These are phyloP conservation scores for Epirrhoe alternata DNA, from an alignment of 2,888 invertebrate species.

Conservation along the genomic window DNA sequence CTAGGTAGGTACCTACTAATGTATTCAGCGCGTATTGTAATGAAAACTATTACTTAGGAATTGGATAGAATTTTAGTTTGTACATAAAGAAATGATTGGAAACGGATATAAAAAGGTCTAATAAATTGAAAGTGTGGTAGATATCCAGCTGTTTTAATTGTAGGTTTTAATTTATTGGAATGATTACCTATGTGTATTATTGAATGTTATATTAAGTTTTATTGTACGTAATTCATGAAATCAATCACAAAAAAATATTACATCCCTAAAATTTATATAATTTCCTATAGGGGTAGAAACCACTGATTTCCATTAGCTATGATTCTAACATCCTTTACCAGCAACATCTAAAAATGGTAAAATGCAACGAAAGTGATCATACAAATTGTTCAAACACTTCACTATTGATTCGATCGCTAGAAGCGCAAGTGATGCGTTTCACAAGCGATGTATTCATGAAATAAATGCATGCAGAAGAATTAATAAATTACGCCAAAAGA, in stretches of 20 bases:
- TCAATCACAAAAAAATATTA: too few relatives aligned
- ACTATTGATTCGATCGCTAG: slow-evolving; percentile 28
- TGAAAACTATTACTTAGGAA: neutral
- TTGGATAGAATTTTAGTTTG: neutral
- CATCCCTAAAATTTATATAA: too few relatives aligned
- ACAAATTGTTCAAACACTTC: slow-evolving; percentile 7
- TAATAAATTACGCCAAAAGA: slow-evolving; percentile 5
- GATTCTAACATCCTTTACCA: neutral
- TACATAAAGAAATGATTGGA: neutral
- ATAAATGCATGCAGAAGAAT: slow-evolving; percentile 17
- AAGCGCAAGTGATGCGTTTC: slow-evolving; percentile 23
- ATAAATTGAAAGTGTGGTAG: too few relatives aligned
- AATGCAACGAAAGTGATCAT: slow-evolving; percentile 3
- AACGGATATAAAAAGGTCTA: neutral
- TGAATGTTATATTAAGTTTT: too few relatives aligned
- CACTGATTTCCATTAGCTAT: too few relatives aligned
- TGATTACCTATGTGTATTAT: too few relatives aligned
- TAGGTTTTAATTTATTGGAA: too few relatives aligned
- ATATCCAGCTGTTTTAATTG: too few relatives aligned
- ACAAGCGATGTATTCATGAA: slow-evolving; percentile 12
- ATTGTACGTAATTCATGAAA: too few relatives aligned
- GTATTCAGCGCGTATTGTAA: neutral
- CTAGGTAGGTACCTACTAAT: too few relatives aligned
- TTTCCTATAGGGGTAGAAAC: too few relatives aligned
- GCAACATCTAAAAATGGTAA: neutral